These are phyloP conservation scores for Chinchilla lanigera DNA, from an alignment of 2,113 vertebrate species.

Conservation along the genomic window DNA sequence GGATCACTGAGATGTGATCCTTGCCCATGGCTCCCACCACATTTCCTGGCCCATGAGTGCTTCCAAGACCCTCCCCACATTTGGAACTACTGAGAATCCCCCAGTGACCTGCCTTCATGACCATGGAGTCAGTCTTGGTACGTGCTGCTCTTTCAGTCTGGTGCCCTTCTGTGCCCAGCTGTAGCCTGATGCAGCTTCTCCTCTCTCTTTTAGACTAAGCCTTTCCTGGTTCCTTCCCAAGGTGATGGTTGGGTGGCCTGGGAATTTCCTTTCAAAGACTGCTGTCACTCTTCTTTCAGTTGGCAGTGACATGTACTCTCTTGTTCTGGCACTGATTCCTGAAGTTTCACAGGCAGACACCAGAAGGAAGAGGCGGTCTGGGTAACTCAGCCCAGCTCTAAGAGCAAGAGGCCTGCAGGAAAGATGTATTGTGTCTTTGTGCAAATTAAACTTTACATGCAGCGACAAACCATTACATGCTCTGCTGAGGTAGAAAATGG, in stretches of 20 bases:
- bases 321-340: not conserved
- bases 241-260: not conserved
- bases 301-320: not conserved
- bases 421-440: slow-evolving; percentile 72
- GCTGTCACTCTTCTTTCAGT: not conserved
- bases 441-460: slow-evolving; percentile 83
- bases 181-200: not conserved
- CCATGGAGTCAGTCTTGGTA: not conserved
- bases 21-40: too few species aligned
- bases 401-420: slow-evolving; percentile 3
- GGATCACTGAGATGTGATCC: not conserved
- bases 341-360: not conserved
- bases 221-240: not conserved
- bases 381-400: not conserved
- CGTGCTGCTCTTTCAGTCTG: not conserved
- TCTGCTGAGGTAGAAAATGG: slow-evolving; percentile 89
- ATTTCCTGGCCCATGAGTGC: not conserved
- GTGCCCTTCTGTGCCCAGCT: not conserved
- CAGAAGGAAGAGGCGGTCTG: not conserved
- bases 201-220: not conserved
- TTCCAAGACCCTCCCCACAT: not conserved
- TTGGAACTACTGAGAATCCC: not conserved
- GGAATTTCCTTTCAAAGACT: not conserved
- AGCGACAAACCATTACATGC: slow-evolving; percentile 86
- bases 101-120: accelerated